phyloP scores from a whole-genome alignment of 2,797 vertebrate genomes.

The Mormyrus hasselquistii region DNA sequence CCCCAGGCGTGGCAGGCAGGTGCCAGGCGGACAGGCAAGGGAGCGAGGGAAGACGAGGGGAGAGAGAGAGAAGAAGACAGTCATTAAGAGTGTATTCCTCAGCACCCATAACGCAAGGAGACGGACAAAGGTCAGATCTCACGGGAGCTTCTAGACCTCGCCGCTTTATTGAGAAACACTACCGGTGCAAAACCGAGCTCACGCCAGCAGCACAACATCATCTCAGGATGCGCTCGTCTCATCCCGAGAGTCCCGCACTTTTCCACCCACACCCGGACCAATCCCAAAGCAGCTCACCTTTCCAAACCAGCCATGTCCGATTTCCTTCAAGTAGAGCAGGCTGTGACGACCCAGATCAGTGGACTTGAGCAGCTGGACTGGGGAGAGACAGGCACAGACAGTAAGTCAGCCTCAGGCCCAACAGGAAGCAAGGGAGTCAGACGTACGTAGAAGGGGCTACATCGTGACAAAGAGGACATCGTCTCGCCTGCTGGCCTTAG shows the following conservation, averaged over 20 bases:
- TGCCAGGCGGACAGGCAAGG: background rate
- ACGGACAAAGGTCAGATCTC: background rate
- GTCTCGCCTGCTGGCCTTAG: background rate
- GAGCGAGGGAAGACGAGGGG: background rate
- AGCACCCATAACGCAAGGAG: background rate
- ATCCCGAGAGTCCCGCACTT: background rate
- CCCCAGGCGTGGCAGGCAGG: background rate
- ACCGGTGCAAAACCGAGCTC: conserved; percentile 23
- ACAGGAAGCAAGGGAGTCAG: background rate
- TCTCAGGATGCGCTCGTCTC: background rate
- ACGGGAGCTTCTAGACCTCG: background rate
- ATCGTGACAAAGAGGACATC: background rate
- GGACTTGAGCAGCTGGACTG: conserved; percentile 81
- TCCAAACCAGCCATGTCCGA: conserved; percentile 93
- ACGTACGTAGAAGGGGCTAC: background rate
- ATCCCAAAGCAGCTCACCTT: conserved; percentile 70
- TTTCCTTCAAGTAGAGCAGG: conserved; percentile 91
- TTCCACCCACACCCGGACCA: background rate
- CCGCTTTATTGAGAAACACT: background rate
- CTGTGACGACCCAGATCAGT: conserved; percentile 78
- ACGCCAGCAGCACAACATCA: background rate
- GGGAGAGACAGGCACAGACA: conserved; percentile 20
- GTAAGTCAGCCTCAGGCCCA: background rate
- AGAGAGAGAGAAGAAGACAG: background rate
- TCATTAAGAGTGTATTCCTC: background rate